Evolutionary conservation across 2,113 vertebrate species (phyloP), one percentile per base, ranked within the genome.

Genomic region (Vulpes ferrilata): DNA sequence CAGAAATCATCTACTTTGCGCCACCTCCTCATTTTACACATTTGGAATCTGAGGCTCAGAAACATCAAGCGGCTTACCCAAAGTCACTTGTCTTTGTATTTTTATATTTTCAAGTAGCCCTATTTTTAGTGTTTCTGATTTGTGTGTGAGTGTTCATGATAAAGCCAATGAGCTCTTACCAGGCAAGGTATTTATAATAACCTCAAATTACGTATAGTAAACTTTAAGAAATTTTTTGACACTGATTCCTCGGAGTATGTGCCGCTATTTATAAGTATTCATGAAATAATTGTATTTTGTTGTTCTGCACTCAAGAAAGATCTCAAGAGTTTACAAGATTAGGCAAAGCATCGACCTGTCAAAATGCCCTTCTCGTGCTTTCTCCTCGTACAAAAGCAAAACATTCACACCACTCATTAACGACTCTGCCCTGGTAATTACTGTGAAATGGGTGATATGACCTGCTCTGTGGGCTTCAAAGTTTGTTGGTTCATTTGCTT

Each of bases 31-130:
- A 32, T 76, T 82, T 83, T 90, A 93, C 30, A 87, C 12, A 35
- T 2, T 23, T 81, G 27, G 43, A 90, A 78, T 67, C 43, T n/a
- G 55, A 48, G 13, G 48, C 32, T 48, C 65, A 91, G 71, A 88
- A 67, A 83, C 78, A n/a, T 71, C 59, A 90, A 84, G 30, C 25
- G 25, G 1, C 53, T 97, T 62, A 7, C 3, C 15, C 13, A 53
- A 95, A 76, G 78, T 82, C 79, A 94, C n/a, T 23, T 79, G n/a
- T 43, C 32, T 30, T 90, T 51, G 87, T 57, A 59, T 84, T 79
- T 96, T 86, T 83, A 57, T 93, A 53, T 92, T 96, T 97, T 87
- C 59, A 96, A 94, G 64, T 71, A 85, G 23, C 25, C 11, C 22
- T 96, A 53, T 60, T 92, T 92, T 88, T 57, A 93, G 81, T 78